These are phyloP conservation scores for Amiota communis DNA, from an alignment of 2,888 invertebrate species.

Conservation along the genomic window DNA sequence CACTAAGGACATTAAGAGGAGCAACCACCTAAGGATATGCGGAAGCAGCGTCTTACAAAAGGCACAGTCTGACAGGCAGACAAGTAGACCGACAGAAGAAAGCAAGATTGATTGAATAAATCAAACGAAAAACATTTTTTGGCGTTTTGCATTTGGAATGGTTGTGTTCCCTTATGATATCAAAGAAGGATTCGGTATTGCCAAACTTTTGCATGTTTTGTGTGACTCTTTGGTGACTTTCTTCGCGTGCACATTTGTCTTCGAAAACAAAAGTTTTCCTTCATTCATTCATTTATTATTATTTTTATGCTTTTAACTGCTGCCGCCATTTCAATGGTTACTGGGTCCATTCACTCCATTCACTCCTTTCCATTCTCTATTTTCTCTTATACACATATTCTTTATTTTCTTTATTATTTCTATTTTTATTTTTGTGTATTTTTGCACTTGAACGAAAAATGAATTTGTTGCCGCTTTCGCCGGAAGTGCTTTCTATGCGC, in stretches of 20 bases:
- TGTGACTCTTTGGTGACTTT: slow-evolving; percentile 13
- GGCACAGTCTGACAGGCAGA: neutral
- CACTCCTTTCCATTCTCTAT: slow-evolving; percentile 24
- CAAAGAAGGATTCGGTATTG: too few relatives aligned
- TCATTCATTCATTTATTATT: slow-evolving; percentile 48
- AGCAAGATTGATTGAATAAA: slow-evolving; percentile 27
- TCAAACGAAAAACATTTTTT: slow-evolving; percentile 8
- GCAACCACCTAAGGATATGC: too few relatives aligned
- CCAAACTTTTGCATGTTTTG: neutral
- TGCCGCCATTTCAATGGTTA: slow-evolving; percentile 42
- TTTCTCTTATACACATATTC: neutral
- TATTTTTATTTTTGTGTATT: neutral
- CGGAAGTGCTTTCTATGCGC: slow-evolving; percentile 23
- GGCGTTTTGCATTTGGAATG: neutral
- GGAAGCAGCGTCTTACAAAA: too few relatives aligned
- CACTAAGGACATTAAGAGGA: too few relatives aligned
- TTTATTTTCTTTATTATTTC: neutral
- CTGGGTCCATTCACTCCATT: slow-evolving; percentile 34
- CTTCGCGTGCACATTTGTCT: slow-evolving; percentile 21
- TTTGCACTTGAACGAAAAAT: slow-evolving; percentile 7
- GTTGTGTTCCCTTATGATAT: too few relatives aligned
- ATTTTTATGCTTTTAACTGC: slow-evolving; percentile 44
- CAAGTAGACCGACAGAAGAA: neutral
- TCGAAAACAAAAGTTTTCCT: slow-evolving; percentile 27
- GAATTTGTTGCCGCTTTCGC: neutral